A percentile compares a stretch with the other conserved stretches of the same genome.
These are phyloP conservation scores for Misgurnus mizolepis DNA, from an alignment of 2,113 vertebrate species.

Conservation along the genomic window DNA sequence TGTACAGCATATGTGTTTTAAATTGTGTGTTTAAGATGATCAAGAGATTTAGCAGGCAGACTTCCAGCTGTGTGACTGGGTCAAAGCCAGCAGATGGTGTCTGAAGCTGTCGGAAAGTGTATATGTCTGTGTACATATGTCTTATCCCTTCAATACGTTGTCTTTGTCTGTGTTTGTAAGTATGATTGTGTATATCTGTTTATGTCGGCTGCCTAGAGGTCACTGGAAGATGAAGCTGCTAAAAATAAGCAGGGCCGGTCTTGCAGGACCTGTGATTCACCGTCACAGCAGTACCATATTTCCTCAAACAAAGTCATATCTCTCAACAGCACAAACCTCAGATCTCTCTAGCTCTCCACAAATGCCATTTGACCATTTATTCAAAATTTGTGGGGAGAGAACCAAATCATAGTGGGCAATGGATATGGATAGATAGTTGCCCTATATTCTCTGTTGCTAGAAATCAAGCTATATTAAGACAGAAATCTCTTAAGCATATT, in stretches of 20 bases:
- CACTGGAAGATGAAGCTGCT: constrained; percentile 42
- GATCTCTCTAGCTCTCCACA: background rate
- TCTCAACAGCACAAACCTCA: constrained; percentile 1
- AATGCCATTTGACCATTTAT: constrained; percentile 1
- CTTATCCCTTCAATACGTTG: background rate
- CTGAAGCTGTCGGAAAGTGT: constrained; percentile 28
- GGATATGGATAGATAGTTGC: background rate
- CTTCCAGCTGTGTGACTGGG: constrained; percentile 46
- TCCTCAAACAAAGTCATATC: constrained; percentile 11
- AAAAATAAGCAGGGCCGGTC: constrained; percentile 48
- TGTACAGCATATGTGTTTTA: background rate
- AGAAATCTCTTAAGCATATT: too few species aligned
- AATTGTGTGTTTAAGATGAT: constrained; percentile 37
- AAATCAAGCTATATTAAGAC: too few species aligned
- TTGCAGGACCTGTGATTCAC: constrained; percentile 38
- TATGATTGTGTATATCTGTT: constrained; percentile 1
- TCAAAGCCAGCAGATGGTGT: constrained; percentile 52
- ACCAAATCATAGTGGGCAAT: background rate
- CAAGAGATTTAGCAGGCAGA: constrained; percentile 22
- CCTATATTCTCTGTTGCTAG: background rate
- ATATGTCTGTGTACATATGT: constrained; percentile 21
- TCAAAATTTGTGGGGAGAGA: background rate
- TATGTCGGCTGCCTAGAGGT: constrained; percentile 43
- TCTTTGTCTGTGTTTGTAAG: constrained; percentile 8
- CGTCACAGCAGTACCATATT: constrained; percentile 22